These are phyloP conservation scores for Odontamblyopus rebecca DNA, from an alignment of 2,797 vertebrate species.

Conservation along the genomic window DNA sequence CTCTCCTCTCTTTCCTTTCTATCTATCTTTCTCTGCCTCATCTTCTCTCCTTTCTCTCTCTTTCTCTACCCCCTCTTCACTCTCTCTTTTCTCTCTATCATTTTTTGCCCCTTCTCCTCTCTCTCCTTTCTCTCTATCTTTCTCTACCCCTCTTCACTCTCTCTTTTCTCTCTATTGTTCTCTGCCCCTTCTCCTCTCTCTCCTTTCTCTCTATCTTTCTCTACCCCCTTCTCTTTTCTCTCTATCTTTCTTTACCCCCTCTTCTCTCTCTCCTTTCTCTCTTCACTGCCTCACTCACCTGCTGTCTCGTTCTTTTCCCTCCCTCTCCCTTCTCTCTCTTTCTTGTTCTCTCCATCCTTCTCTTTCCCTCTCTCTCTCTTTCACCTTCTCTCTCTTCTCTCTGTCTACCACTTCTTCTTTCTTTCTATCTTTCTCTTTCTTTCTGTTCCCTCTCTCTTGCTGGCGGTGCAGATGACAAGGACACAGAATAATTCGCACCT, in stretches of 20 bases:
- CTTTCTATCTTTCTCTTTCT: conserved; percentile 2
- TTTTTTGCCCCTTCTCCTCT: background rate
- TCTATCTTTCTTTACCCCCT: background rate
- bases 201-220: background rate
- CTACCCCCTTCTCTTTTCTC: background rate
- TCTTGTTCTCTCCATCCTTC: background rate
- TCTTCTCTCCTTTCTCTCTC: no score
- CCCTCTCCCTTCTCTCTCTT: background rate
- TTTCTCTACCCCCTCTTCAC: background rate
- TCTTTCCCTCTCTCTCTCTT: background rate
- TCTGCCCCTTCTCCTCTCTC: background rate
- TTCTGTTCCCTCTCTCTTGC: conserved; percentile 8
- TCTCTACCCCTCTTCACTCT: background rate
- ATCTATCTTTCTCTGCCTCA: background rate
- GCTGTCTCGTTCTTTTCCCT: no score
- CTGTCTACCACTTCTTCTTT: background rate
- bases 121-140: background rate
- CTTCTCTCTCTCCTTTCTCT: background rate
- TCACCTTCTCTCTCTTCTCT: background rate
- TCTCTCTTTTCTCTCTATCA: background rate
- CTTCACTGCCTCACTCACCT: background rate
- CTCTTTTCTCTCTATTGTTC: background rate
- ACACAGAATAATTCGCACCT: conserved; percentile 74
- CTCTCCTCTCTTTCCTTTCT: conserved; percentile 10
- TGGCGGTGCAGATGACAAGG: conserved; percentile 67